Percentiles rank a stretch among this genome's conserved stretches.
Evolutionary conservation across 2,113 vertebrate genomes (phyloP).

Genomic region (Falco punctatus): DNA sequence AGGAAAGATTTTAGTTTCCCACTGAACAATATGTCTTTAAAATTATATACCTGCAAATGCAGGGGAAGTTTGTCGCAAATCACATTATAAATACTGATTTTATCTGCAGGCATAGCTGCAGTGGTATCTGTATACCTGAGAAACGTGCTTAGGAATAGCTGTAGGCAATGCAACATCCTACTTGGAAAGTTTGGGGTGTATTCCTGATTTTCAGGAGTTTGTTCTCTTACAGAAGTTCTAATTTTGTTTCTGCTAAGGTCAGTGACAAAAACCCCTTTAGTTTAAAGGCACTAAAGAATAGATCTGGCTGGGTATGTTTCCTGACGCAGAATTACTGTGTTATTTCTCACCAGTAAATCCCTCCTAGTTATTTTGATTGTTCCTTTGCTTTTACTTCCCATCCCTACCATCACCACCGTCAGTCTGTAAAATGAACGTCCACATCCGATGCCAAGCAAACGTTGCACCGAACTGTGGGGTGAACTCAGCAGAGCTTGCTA

Average conservation of each 20-base stretch:
- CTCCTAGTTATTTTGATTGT: neutral
- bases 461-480: constrained; percentile 96
- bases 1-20: neutral
- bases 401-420: neutral
- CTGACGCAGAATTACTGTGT: neutral
- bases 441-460: constrained; percentile 92
- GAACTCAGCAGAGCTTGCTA: constrained; percentile 91
- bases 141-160: neutral
- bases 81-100: neutral
- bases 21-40: neutral
- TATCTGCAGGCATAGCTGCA: neutral
- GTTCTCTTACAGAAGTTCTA: neutral
- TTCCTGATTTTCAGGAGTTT: neutral
- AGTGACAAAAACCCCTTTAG: neutral
- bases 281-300: neutral
- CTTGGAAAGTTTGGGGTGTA: neutral
- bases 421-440: constrained; percentile 99
- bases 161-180: neutral
- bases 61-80: neutral
- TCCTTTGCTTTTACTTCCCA: constrained; percentile 22
- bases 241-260: neutral
- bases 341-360: neutral
- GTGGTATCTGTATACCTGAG: neutral
- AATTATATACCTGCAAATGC: neutral
- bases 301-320: neutral